A percentile compares a stretch with the other conserved stretches of the same genome.
Evolutionary conservation across 2,797 vertebrate genomes (phyloP).

Genomic region (Holocentrus rufus): DNA sequence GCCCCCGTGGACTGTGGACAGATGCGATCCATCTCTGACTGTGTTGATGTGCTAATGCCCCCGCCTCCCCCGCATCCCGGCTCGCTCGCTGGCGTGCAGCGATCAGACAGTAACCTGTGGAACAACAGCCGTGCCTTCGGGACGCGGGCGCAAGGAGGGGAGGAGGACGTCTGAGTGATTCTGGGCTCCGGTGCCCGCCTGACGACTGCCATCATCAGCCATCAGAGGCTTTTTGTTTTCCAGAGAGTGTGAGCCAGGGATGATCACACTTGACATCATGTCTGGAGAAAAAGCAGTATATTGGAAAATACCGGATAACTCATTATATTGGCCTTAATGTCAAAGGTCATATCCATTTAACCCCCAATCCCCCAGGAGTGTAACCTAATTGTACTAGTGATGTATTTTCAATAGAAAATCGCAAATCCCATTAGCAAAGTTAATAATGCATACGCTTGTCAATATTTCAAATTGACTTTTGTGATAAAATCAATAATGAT

Average conservation of each 20-base stretch:
- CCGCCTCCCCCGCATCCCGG: constrained; percentile 54
- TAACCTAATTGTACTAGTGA: background rate
- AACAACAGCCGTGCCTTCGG: constrained; percentile 48
- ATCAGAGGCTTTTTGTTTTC: constrained; percentile 25
- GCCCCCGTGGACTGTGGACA: constrained; percentile 67
- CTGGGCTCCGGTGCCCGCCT: background rate
- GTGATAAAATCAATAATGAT: constrained; percentile 46
- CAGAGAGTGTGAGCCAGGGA: background rate
- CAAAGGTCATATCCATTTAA: constrained; percentile 39
- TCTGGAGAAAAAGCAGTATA: background rate
- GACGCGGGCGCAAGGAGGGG: constrained; percentile 44
- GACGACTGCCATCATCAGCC: constrained; percentile 41
- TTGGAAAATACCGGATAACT: constrained; percentile 15
- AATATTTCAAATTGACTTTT: constrained; percentile 47
- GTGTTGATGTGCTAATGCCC: constrained; percentile 38
- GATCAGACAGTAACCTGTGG: constrained; percentile 63
- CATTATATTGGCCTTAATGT: constrained; percentile 5
- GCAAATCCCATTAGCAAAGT: constrained; percentile 43
- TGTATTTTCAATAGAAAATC: constrained; percentile 16
- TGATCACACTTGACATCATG: background rate
- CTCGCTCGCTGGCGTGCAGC: constrained; percentile 48
- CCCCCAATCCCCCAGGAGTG: background rate
- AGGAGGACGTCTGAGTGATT: constrained; percentile 31
- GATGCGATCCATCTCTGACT: constrained; percentile 70
- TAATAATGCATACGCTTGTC: constrained; percentile 47